Percentiles rank a stretch among this genome's conserved stretches.
Evolutionary conservation across 2,113 vertebrate species (phyloP).

Genomic region (Dicentrarchus labrax): DNA sequence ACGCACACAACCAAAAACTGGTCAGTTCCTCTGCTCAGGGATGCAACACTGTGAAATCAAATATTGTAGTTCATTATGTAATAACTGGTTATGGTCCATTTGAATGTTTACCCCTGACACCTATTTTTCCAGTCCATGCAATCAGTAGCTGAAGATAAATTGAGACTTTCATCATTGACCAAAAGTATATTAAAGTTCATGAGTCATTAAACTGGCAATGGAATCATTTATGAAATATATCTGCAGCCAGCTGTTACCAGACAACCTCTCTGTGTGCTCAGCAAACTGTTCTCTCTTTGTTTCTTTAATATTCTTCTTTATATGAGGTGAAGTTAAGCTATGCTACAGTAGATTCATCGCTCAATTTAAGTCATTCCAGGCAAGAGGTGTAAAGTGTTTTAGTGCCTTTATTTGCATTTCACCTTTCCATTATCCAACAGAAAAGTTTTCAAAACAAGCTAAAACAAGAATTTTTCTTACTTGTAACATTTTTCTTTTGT

Average conservation of each 20-base stretch:
- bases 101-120: conserved; percentile 9
- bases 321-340: background rate
- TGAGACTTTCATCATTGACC: background rate
- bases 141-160: background rate
- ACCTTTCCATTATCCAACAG: conserved; percentile 1
- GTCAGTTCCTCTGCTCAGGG: background rate
- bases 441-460: background rate
- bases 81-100: conserved; percentile 7
- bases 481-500: conserved; percentile 3
- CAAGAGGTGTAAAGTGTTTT: background rate
- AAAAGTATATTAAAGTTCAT: background rate
- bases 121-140: background rate
- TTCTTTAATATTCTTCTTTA: background rate
- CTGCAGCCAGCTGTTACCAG: background rate
- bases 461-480: background rate
- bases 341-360: background rate
- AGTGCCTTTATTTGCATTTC: background rate
- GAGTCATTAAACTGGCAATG: conserved; percentile 21
- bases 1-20: background rate
- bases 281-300: background rate
- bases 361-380: background rate
- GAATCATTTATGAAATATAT: background rate
- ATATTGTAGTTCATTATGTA: conserved; percentile 7
- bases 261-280: background rate
- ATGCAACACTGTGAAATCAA: conserved; percentile 3